phyloP scores from a whole-genome alignment of 1,140 invertebrate genomes.

The Lucilia sericata region DNA sequence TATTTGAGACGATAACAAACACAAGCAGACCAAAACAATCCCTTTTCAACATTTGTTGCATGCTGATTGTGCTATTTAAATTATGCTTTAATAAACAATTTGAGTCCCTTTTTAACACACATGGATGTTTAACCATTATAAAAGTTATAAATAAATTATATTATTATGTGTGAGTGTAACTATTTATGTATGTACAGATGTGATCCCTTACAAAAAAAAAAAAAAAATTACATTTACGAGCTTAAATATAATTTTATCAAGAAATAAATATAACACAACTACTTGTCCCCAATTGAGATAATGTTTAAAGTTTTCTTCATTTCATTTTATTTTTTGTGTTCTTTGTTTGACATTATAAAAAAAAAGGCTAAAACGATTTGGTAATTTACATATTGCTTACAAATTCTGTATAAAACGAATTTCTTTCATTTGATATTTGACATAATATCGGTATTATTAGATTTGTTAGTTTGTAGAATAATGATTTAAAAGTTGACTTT shows the following conservation, averaged over 20 bases:
- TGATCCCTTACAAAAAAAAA: neutral
- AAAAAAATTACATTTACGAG: no score
- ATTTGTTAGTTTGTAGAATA: no score
- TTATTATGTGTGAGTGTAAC: neutral
- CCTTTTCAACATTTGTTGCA: slow-evolving; percentile 20
- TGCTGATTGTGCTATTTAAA: slow-evolving; percentile 35
- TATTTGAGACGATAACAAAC: no score
- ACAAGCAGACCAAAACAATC: neutral
- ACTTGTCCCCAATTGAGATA: slow-evolving; percentile 30
- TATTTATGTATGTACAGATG: no score
- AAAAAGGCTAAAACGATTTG: slow-evolving; percentile 35
- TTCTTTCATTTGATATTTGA: no score
- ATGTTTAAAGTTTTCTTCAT: slow-evolving; percentile 1
- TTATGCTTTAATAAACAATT: slow-evolving; percentile 21
- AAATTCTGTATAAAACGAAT: neutral
- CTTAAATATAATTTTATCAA: no score
- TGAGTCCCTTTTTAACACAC: slow-evolving; percentile 15
- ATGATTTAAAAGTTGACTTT: no score
- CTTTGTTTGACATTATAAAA: neutral
- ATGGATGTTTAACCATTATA: slow-evolving; percentile 13
- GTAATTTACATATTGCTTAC: slow-evolving; percentile 37
- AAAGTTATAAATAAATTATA: slow-evolving; percentile 36
- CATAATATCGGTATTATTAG: no score
- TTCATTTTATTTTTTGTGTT: neutral
- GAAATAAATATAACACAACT: neutral